Base-by-base conservation (phyloP, 2,888 invertebrate species). In the Tenthredo notha region DNA sequence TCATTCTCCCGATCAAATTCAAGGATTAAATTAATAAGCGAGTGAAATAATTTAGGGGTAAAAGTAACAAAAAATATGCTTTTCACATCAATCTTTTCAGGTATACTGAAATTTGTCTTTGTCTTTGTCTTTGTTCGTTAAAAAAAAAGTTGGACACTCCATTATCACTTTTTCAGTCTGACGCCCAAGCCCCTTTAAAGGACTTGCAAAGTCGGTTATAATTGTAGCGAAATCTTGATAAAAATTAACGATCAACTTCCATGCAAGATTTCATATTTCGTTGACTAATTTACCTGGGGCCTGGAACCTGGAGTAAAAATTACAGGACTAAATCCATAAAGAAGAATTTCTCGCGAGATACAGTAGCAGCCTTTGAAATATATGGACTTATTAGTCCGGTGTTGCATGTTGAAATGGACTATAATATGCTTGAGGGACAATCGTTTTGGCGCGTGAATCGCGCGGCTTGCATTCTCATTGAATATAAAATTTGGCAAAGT, bases 161-260 rank as follows among this genome's bases (percentile, higher is more conserved):
- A 43, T 74, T 43, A 74, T 74, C 72, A 43, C 72, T 21, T 12
- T 74, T 21, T 74, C 7, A 74, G 10, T 6, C 21, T 25, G 25
- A 74, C 72, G 18, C 7, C 72, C 21, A 6, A 43, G 43, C 72
- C 72, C 72, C 43, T 74, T 43, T 43, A 5, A 74, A 74, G n/a
- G 40, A 25, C 9, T 43, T 7, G 40, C 43, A 21, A 74, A 74
- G 29, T 74, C 43, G 40, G 72, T 74, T 74, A 74, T 43, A 74
- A 74, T 74, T 43, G 72, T 74, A 43, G 72, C 72, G n/a, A 74
- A 74, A 40, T 74, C 72, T 40, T 74, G 72, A 74, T 74, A 74
- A 74, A 74, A 74, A 74, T 74, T 74, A 74, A 74, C 72, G 72
- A 43, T 74, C 72, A 12, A 43, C 43, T 74, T 1, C 21, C 72